Base-by-base conservation (phyloP, 2,888 invertebrate species). In the Dryobotodes eremita region DNA sequence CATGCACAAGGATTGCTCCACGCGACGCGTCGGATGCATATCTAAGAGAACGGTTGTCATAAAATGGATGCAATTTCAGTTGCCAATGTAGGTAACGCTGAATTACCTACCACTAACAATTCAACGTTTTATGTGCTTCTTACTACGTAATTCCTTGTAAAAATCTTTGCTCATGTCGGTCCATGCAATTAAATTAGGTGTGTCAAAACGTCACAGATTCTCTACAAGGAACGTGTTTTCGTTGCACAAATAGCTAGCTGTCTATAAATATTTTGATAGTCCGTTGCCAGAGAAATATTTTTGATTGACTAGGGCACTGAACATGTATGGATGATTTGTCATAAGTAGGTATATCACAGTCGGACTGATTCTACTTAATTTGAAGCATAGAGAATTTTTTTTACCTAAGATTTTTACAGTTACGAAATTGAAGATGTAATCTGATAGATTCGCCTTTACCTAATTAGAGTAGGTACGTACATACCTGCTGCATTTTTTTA, bases 1-100 rank as follows among this genome's bases (percentile, higher is more conserved):
- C 98, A 90, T 97, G 97, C 0, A 98, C 98, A 15, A 98, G 95
- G 71, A 98, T 97, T 23, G 98, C 97, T 15, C 98, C 97, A 62
- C 97, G 97, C 0, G 98, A 97, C 0, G 98, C 98, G 91, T 98
- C 98, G 62, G 98, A 97, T 31, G 98, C 95, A 90, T 98, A 98
- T 72, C 96, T 96, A 79, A 23, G 88, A 31, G 48, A 26, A 71
- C 17, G 55, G 20, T 48, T 17, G 23, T 50, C 55, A 71, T 71
- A 65, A 84, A 74, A 68, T n/a, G 77, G 50, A 50, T 66, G 42
- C 8, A 31, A 57, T 23, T 23, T 74, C 17, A 48, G 26, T 71
- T 61, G 36, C 23, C 5, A 55, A 17, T 42, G 31, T 64, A 36
- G 31, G 31, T 36, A 36, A 65, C 11, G 23, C 15, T 59, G 46